These are phyloP conservation scores for Enteromius viviparus DNA, from an alignment of 2,797 vertebrate genomes.

Conservation along the genomic window DNA sequence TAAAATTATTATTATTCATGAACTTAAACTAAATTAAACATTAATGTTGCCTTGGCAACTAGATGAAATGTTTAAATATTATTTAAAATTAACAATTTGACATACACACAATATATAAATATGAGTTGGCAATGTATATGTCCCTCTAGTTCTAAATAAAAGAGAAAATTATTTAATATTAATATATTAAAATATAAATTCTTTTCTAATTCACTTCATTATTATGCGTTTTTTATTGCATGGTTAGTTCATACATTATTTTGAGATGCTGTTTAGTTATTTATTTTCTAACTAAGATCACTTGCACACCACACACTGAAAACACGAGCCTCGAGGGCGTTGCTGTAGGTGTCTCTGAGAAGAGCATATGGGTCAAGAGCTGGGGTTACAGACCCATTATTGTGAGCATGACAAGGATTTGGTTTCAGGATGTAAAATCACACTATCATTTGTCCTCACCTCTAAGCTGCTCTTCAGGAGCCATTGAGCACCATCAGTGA, in stretches of 20 bases:
- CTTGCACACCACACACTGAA: too few species aligned
- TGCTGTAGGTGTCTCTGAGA: neutral
- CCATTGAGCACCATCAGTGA: neutral
- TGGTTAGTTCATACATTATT: neutral
- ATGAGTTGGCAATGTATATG: neutral
- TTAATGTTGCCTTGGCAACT: neutral
- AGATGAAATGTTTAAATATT: neutral
- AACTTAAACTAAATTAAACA: neutral
- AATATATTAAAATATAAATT: neutral
- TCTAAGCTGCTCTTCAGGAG: constrained; percentile 46
- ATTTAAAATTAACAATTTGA: neutral
- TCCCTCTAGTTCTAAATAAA: neutral
- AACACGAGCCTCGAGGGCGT: neutral
- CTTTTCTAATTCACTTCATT: neutral
- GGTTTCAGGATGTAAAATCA: constrained; percentile 72
- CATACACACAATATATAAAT: neutral
- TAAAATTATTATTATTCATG: neutral
- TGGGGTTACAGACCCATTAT: constrained; percentile 57
- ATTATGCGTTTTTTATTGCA: neutral
- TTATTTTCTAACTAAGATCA: neutral
- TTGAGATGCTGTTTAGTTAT: neutral
- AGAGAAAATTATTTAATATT: neutral
- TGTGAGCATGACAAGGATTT: constrained; percentile 63
- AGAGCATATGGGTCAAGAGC: constrained; percentile 38
- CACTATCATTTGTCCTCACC: constrained; percentile 40